phyloP scores from a whole-genome alignment of 2,888 invertebrate genomes.

The Trissolcus brochymenae region DNA sequence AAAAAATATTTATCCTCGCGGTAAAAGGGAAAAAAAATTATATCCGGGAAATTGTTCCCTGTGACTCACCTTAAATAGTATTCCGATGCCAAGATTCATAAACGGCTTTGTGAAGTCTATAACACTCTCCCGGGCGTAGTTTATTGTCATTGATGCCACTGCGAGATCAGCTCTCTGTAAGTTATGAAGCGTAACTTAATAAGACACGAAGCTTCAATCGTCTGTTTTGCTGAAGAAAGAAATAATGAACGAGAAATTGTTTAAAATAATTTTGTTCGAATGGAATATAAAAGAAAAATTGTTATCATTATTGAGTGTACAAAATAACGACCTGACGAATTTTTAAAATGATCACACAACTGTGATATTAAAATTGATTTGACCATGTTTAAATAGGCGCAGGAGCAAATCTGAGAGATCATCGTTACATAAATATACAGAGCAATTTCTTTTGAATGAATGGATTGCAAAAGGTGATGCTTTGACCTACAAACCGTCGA shows the following conservation, averaged over 20 bases:
- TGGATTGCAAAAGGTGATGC: constrained; percentile 54
- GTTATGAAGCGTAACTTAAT: constrained; percentile 28
- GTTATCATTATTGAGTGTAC: too few relatives aligned
- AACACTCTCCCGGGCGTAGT: constrained; percentile 90
- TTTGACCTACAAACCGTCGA: constrained; percentile 64
- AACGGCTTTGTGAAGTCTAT: constrained; percentile 95
- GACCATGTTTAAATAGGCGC: background rate
- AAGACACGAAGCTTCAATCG: constrained; percentile 11
- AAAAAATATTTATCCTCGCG: too few relatives aligned
- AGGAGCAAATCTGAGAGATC: constrained; percentile 23
- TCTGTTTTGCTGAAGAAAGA: background rate
- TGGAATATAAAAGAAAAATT: too few relatives aligned
- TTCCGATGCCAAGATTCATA: constrained; percentile 93
- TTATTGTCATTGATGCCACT: constrained; percentile 93
- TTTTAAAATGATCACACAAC: too few relatives aligned
- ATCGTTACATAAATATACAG: constrained; percentile 67
- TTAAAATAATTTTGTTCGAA: too few relatives aligned
- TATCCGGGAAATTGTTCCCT: constrained; percentile 35
- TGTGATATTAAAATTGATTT: too few relatives aligned
- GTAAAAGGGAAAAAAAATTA: background rate
- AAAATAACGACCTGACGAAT: too few relatives aligned
- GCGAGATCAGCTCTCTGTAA: constrained; percentile 90
- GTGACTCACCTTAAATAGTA: constrained; percentile 85
- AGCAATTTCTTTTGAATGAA: constrained; percentile 65
- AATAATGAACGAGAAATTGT: too few relatives aligned